A percentile compares a stretch with the other conserved stretches of the same genome.
phyloP scores from a whole-genome alignment of 2,888 invertebrate species.

The Orthosia gothica region DNA sequence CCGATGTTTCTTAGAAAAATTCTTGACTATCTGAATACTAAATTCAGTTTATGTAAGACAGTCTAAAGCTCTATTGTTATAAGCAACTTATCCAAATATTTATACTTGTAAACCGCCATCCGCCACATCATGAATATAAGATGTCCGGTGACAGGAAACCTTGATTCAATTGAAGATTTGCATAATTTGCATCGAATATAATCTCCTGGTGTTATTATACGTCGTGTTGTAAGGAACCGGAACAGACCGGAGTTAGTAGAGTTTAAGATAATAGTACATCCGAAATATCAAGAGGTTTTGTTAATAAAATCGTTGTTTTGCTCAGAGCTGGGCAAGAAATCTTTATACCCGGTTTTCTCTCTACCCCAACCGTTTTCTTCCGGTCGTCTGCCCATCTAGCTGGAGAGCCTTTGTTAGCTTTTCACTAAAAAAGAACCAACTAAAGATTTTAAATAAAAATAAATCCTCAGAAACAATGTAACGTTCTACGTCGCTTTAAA shows the following conservation, averaged over 20 bases:
- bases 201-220: constrained; percentile 43
- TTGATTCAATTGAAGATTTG: constrained; percentile 86
- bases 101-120: constrained; percentile 45
- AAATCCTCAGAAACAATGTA: constrained; percentile 35
- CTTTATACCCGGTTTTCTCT: neutral
- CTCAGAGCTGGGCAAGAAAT: neutral
- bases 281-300: neutral
- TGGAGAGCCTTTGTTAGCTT: constrained; percentile 18
- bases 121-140: constrained; percentile 72
- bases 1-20: constrained; percentile 13
- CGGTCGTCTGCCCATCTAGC: neutral
- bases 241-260: constrained; percentile 1
- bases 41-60: constrained; percentile 18
- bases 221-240: neutral
- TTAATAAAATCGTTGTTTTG: neutral
- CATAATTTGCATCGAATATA: constrained; percentile 80
- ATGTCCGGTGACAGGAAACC: constrained; percentile 79
- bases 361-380: constrained; percentile 11
- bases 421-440: neutral
- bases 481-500: constrained; percentile 39
- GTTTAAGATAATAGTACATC: neutral
- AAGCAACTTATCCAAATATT: constrained; percentile 49
- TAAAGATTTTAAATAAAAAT: constrained; percentile 23
- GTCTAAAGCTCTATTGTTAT: constrained; percentile 1
- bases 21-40: constrained; percentile 11